Conservation (phyloP, 2,113 vertebrate species). For the Pithys albifrons region DNA sequence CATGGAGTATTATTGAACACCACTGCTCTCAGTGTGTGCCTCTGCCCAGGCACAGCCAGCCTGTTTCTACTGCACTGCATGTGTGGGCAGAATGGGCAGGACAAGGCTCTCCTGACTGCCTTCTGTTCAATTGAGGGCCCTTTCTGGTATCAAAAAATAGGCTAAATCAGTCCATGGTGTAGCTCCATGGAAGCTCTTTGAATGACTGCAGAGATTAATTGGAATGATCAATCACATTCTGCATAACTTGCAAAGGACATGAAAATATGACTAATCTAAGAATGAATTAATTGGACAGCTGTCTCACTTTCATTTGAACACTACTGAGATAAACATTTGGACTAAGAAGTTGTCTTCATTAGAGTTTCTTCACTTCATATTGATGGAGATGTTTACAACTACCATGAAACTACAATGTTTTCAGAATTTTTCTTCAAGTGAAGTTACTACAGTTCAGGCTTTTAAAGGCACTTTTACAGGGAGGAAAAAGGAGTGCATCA, state of each 20-base stretch:
- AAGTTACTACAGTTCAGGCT: background rate
- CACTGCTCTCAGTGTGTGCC: background rate
- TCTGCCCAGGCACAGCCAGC: background rate
- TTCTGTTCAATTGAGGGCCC: background rate
- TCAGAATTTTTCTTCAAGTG: background rate
- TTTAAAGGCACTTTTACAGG: background rate
- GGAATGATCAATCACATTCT: background rate
- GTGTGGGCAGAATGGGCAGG: background rate
- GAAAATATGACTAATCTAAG: background rate
- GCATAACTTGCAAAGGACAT: background rate
- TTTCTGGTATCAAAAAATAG: background rate
- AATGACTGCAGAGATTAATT: background rate
- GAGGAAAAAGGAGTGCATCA: background rate
- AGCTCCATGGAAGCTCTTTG: background rate
- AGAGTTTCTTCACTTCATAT: background rate
- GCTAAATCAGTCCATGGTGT: background rate
- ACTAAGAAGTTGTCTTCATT: background rate
- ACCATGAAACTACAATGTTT: background rate
- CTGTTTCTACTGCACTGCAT: fast-evolving
- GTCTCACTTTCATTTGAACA: background rate
- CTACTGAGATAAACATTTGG: constrained; percentile 31
- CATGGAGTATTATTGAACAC: background rate
- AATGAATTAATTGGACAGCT: constrained; percentile 32
- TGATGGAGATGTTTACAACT: background rate
- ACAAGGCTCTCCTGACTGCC: background rate